These are phyloP conservation scores for Xyrauchen texanus DNA, from an alignment of 2,113 vertebrate species.

Conservation along the genomic window DNA sequence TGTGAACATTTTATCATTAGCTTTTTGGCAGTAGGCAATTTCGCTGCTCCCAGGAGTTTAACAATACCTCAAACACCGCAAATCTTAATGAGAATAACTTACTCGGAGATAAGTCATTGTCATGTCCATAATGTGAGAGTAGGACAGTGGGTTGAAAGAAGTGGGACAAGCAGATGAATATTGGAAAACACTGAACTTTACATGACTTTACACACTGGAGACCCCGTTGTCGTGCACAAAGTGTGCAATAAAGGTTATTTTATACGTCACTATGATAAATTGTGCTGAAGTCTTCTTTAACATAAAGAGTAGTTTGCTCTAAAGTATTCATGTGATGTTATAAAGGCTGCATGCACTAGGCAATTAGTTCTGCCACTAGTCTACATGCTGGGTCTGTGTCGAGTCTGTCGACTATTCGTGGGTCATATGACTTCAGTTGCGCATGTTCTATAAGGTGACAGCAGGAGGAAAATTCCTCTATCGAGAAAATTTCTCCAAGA, in stretches of 20 bases:
- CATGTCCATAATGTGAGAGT: not conserved
- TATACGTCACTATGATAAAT: not conserved
- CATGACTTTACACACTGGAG: not conserved
- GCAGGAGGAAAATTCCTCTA: no score
- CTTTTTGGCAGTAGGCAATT: slow-evolving; percentile 35
- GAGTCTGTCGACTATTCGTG: no score
- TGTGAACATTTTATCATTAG: slow-evolving; percentile 37
- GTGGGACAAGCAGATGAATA: not conserved
- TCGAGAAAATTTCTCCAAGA: no score
- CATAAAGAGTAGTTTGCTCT: no score
- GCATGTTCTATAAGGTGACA: no score
- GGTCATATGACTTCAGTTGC: no score
- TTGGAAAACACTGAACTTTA: not conserved
- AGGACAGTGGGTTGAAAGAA: not conserved
- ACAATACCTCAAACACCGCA: slow-evolving; percentile 33
- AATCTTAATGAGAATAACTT: slow-evolving; percentile 6
- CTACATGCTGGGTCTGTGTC: no score
- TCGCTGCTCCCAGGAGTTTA: slow-evolving; percentile 31
- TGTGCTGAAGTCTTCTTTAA: no score
- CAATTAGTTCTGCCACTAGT: no score
- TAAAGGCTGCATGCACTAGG: no score
- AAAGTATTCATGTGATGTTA: no score
- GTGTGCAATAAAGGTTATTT: not conserved
- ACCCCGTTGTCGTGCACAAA: not conserved
- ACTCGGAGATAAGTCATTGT: slow-evolving; percentile 11